phyloP scores from a whole-genome alignment of 2,888 invertebrate genomes.

The Monoplex corrugatus region DNA sequence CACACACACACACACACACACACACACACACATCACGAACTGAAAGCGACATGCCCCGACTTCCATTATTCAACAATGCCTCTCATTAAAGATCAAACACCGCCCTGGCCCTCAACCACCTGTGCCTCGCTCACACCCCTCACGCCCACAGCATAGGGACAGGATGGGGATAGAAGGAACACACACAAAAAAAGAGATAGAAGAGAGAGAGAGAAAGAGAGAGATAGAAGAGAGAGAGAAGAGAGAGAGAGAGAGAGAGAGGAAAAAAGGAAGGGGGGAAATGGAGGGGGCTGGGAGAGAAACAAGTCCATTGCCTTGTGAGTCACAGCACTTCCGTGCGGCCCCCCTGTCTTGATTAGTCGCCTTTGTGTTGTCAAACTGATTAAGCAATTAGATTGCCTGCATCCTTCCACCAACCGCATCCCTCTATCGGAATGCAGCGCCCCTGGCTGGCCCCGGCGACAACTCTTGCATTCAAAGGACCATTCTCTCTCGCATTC shows the following conservation, averaged over 20 bases:
- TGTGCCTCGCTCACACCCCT: neutral
- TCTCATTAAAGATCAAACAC: neutral
- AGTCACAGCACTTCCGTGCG: slow-evolving; percentile 18
- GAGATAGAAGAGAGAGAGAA: too few relatives aligned
- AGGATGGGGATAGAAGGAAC: too few relatives aligned
- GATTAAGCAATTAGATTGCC: slow-evolving; percentile 33
- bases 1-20: slow-evolving; percentile 19
- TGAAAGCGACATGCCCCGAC: neutral
- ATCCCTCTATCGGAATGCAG: neutral
- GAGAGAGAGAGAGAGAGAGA: too few relatives aligned
- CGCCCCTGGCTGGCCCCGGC: neutral
- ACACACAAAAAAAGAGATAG: too few relatives aligned
- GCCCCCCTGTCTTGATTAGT: neutral
- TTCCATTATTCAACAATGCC: neutral
- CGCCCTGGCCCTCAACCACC: neutral
- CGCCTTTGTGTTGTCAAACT: slow-evolving; percentile 34
- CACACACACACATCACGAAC: neutral
- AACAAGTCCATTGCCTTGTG: neutral
- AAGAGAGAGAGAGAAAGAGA: too few relatives aligned
- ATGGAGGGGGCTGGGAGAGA: neutral
- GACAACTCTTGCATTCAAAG: slow-evolving; percentile 28
- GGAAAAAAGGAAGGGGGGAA: neutral
- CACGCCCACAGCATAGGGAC: too few relatives aligned
- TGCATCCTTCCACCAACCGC: neutral
- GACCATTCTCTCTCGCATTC: neutral